Base-by-base conservation (phyloP, 1,140 invertebrate genomes). In the Drosophila obscura region DNA sequence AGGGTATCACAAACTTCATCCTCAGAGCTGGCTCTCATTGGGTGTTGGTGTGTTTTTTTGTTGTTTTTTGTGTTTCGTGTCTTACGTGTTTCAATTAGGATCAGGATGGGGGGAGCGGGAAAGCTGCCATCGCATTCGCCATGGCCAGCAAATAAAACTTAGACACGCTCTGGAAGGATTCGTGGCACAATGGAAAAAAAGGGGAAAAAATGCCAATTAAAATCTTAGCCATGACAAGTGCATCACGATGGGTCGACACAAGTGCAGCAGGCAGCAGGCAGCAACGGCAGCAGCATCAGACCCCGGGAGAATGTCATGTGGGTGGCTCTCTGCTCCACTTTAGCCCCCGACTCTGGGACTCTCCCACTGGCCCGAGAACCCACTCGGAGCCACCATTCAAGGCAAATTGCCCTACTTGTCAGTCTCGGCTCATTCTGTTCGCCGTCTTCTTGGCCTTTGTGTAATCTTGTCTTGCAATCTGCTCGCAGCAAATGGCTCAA, bases 81-180 rank as follows among this genome's bases (percentile, higher is more conserved):
- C 59, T 58, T 58, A 50, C 68, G 65, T 76, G 66, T 88, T 87
- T 87, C 82, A 87, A 87, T 88, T 83, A 87, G 76, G 63, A 62
- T 35, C 51, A 39, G 39, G 15, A 51, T 51, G 45, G 44, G 44
- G n/a, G 63, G 15, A 0, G 43, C 4, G 13, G 51, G 46, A 39
- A 22, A 19, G 46, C 24, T 50, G 31, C 52, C 44, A 39, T 13
- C 22, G 56, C 51, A 73, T 87, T 87, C 83, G 83, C 55, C 83
- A 88, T 76, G 83, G 79, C 83, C 83, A 79, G 83, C 83, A 88
- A 87, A 87, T 87, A 88, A 87, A 87, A 87, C 79, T 87, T 87
- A 87, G 82, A 83, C 82, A 87, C 78, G 82, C 83, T 66, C 55
- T 19, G n/a, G 5, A 39, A 48, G 48, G 52, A 51, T 45, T 28